Percentiles rank a stretch among this genome's conserved stretches.
These are phyloP conservation scores for Octomys mimax DNA, from an alignment of 2,797 vertebrate species.

Conservation along the genomic window DNA sequence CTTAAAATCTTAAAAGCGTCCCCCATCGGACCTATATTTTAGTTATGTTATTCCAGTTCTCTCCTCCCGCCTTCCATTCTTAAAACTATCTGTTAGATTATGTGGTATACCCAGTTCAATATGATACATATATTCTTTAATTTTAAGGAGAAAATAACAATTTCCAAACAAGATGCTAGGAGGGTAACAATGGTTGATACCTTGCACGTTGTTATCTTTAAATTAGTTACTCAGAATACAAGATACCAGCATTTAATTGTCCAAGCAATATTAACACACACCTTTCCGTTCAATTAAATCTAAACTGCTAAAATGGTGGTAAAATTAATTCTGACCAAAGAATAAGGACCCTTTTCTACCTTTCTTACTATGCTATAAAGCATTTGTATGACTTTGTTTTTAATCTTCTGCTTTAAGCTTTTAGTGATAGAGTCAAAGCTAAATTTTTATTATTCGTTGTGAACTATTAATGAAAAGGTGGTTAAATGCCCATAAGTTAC, in stretches of 20 bases:
- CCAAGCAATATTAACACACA: too few species aligned
- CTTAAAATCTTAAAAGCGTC: constrained; percentile 7
- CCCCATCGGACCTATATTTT: not conserved
- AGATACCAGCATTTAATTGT: too few species aligned
- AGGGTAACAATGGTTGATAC: too few species aligned
- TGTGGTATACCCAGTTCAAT: too few species aligned
- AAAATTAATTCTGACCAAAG: constrained; percentile 16
- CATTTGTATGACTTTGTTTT: not conserved
- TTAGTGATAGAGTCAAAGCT: not conserved
- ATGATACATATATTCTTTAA: too few species aligned
- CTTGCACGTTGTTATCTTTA: too few species aligned
- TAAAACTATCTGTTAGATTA: constrained; percentile 14
- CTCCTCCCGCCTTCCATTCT: not conserved
- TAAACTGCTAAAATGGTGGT: not conserved
- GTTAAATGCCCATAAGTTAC: not conserved
- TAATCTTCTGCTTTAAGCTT: not conserved
- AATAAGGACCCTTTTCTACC: not conserved
- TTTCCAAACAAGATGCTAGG: too few species aligned
- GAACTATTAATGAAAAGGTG: not conserved
- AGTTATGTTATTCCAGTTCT: not conserved
- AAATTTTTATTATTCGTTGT: constrained; percentile 42
- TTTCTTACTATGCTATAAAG: not conserved
- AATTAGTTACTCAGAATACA: too few species aligned
- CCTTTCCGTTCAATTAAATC: not conserved
- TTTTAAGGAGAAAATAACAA: too few species aligned